Conservation (phyloP, 2,113 vertebrate genomes). For the Microcebus ravelobensis region DNA sequence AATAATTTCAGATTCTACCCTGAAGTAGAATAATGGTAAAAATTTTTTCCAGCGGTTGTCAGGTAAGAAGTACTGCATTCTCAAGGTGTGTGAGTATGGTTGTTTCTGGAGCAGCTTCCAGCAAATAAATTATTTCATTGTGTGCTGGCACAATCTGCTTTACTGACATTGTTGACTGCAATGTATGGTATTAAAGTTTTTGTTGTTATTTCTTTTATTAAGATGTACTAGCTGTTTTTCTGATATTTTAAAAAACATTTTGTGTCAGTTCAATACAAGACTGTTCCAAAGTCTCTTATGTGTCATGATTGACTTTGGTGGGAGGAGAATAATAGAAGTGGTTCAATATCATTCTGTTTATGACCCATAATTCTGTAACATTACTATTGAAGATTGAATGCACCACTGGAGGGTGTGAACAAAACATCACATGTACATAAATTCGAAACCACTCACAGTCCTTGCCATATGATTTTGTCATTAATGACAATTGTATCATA, state of each 20-base stretch:
- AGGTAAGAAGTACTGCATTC: not conserved
- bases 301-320: not conserved
- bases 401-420: not conserved
- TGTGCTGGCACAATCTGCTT: not conserved
- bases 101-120: not conserved
- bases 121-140: slow-evolving; percentile 1
- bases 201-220: not conserved
- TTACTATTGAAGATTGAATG: not conserved
- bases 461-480: not conserved
- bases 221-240: not conserved
- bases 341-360: not conserved
- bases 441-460: not conserved
- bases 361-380: not conserved
- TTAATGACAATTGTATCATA: not conserved
- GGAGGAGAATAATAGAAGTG: not conserved
- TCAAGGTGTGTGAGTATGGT: not conserved
- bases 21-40: not conserved
- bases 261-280: not conserved
- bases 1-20: not conserved
- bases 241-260: not conserved
- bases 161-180: not conserved
- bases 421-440: not conserved
- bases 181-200: not conserved
- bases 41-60: not conserved
- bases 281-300: not conserved